phyloP scores from a whole-genome alignment of 2,113 vertebrate species.

The Megaceryle maxima region DNA sequence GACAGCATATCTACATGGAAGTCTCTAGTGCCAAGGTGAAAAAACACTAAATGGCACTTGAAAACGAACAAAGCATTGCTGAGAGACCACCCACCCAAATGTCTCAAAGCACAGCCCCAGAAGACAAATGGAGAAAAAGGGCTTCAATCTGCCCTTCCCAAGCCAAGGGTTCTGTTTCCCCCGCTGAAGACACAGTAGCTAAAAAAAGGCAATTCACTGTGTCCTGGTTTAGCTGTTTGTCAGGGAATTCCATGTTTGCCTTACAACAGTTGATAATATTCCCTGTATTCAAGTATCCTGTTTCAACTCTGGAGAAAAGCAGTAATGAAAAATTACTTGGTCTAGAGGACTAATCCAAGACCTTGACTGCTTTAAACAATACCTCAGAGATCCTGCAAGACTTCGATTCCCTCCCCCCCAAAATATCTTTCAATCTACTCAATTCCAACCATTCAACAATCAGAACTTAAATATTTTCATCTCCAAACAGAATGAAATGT shows the following conservation, averaged over 20 bases:
- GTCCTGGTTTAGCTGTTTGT: neutral
- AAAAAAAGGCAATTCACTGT: neutral
- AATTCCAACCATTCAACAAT: neutral
- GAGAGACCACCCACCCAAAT: neutral
- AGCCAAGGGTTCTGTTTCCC: neutral
- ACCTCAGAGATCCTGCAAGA: neutral
- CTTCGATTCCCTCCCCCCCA: neutral
- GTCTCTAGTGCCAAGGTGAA: neutral
- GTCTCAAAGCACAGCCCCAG: neutral
- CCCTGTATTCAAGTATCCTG: neutral
- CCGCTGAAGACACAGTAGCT: neutral
- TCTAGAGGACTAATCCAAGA: neutral
- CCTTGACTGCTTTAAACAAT: neutral
- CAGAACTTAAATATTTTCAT: neutral
- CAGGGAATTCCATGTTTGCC: neutral
- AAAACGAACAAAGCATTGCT: neutral
- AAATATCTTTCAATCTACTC: neutral
- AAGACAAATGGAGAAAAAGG: neutral
- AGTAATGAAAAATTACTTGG: neutral
- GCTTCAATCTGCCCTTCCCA: neutral
- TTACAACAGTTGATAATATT: neutral
- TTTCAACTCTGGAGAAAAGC: neutral
- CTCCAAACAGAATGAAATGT: neutral
- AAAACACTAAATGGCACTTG: neutral
- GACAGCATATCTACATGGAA: neutral